Percentiles rank a stretch among this genome's conserved stretches.
Evolutionary conservation across 2,888 invertebrate species (phyloP).

Genomic region (Morpho achilles): DNA sequence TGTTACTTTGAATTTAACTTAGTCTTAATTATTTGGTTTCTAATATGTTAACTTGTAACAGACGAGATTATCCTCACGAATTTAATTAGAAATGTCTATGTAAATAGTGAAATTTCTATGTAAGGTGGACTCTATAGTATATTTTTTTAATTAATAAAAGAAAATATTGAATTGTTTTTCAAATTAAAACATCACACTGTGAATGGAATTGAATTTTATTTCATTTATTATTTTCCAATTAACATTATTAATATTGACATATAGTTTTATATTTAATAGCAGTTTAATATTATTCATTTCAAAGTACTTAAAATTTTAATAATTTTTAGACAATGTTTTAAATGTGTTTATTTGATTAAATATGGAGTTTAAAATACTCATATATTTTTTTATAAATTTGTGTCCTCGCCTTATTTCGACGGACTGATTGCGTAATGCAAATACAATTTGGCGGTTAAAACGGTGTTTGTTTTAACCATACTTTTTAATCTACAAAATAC

Average conservation of each 20-base stretch:
- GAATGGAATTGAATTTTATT: slow-evolving; percentile 31
- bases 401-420: too few relatives aligned
- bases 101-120: slow-evolving; percentile 12
- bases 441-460: too few relatives aligned
- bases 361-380: too few relatives aligned
- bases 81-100: slow-evolving; percentile 24
- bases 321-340: too few relatives aligned
- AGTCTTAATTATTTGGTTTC: slow-evolving; percentile 9
- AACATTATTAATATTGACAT: neutral
- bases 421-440: too few relatives aligned
- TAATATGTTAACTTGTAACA: slow-evolving; percentile 23
- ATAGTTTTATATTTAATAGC: neutral
- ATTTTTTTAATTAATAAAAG: slow-evolving; percentile 11
- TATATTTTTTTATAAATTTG: too few relatives aligned
- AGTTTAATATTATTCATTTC: too few relatives aligned
- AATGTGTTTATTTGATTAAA: too few relatives aligned
- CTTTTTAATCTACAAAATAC: too few relatives aligned
- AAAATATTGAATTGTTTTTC: slow-evolving; percentile 23
- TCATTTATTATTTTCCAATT: neutral
- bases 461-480: too few relatives aligned
- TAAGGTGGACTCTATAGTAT: slow-evolving; percentile 14
- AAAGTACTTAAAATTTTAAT: too few relatives aligned
- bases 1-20: neutral
- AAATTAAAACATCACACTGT: slow-evolving; percentile 32
- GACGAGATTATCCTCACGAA: slow-evolving; percentile 31